phyloP scores from a whole-genome alignment of 2,888 invertebrate genomes.

The Drosophila meridiana region DNA sequence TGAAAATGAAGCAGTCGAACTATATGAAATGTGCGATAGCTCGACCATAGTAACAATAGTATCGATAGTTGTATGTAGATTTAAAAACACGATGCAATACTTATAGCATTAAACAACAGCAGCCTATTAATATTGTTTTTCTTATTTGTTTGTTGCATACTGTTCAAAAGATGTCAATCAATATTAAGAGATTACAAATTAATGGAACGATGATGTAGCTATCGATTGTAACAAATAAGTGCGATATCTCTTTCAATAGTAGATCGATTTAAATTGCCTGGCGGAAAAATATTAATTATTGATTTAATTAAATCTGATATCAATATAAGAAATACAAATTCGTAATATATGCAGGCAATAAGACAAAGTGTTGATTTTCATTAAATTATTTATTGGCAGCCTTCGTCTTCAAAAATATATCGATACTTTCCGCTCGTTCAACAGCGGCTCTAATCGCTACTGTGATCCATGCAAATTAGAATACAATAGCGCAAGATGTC shows the following conservation, averaged over 20 bases:
- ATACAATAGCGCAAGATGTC: slow-evolving; percentile 8
- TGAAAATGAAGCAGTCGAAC: background rate
- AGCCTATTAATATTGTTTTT: no score
- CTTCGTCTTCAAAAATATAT: background rate
- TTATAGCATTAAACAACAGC: no score
- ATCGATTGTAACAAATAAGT: background rate
- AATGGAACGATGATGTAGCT: background rate
- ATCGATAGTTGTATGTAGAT: background rate
- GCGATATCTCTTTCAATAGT: background rate
- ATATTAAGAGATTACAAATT: background rate
- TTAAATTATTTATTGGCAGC: background rate
- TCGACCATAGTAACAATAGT: background rate
- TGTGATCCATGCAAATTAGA: background rate
- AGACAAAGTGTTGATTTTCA: background rate
- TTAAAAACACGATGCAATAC: background rate
- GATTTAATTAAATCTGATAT: background rate
- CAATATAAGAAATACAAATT: background rate
- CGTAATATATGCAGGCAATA: no score
- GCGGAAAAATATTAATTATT: background rate
- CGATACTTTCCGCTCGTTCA: background rate
- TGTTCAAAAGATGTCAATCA: background rate
- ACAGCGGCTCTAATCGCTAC: background rate
- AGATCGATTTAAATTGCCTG: background rate
- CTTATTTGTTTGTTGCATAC: background rate
- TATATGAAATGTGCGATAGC: background rate